Evolutionary conservation across 2,888 invertebrate species (phyloP).

Genomic region (Galerucella calmariensis): DNA sequence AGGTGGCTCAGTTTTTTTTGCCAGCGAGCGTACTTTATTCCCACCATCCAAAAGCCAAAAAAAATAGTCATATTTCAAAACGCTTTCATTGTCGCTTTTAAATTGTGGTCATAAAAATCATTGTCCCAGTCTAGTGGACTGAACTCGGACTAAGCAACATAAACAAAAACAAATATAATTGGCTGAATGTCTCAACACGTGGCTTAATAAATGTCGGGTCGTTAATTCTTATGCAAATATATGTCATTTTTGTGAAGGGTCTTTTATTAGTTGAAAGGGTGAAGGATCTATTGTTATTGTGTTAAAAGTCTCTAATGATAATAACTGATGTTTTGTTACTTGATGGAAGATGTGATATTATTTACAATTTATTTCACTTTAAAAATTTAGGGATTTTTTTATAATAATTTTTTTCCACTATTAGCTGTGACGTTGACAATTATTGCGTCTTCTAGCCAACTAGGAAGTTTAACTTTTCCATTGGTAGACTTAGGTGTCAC

Average conservation of each 20-base stretch:
- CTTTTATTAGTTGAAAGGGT: slow-evolving; percentile 32
- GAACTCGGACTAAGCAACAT: slow-evolving; percentile 21
- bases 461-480: too few relatives aligned
- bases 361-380: not conserved
- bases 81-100: slow-evolving; percentile 32
- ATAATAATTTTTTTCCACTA: too few relatives aligned
- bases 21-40: too few relatives aligned
- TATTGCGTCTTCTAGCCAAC: too few relatives aligned
- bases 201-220: slow-evolving; percentile 40
- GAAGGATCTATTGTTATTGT: slow-evolving; percentile 30
- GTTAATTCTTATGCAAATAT: slow-evolving; percentile 52
- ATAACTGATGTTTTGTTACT: slow-evolving; percentile 21
- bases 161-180: slow-evolving; percentile 44
- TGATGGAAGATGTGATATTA: slow-evolving; percentile 5
- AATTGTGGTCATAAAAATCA: slow-evolving; percentile 37
- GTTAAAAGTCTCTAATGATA: slow-evolving; percentile 21
- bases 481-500: too few relatives aligned
- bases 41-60: slow-evolving; percentile 3
- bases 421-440: too few relatives aligned
- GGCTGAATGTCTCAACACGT: slow-evolving; percentile 45
- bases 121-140: slow-evolving; percentile 39
- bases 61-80: slow-evolving; percentile 27
- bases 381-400: too few relatives aligned
- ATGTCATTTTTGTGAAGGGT: slow-evolving; percentile 41
- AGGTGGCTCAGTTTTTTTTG: too few relatives aligned